Evolutionary conservation across 2,888 invertebrate species (phyloP), one percentile per base, ranked within the genome.

Genomic region (Proisotoma minuta): DNA sequence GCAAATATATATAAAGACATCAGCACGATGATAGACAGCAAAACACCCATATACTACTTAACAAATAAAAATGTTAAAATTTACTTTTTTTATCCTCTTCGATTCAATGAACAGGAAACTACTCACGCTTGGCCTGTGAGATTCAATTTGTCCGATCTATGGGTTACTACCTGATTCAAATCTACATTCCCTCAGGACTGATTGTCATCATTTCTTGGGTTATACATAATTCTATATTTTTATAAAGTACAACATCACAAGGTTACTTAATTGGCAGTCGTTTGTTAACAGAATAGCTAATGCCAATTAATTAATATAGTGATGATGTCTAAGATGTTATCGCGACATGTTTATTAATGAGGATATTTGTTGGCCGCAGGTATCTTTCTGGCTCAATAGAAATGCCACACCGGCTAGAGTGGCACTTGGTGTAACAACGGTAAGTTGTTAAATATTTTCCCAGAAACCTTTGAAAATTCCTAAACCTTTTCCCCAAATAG

Each of bases 131-230:
- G 84, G 91, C 91, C 76, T 94, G 93, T 82, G 92, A 92, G 82
- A 94, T 95, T 81, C 92, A 94, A 82, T 94, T 96, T 82, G 93
- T 93, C 76, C 87, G 96, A 75, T 94, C 94, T 78, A 94, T 96
- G 92, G 96, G 96, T 78, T 96, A 96, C 85, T 96, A 96, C 84
- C 85, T 95, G 78, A 96, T 96, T 82, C 95, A 95, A 84, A 95
- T 95, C 82, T 95, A 95, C 84, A 93, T 95, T 83, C 95, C 95
- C 78, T 94, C 94, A 81, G 91, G 92, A 80, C 65, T 65, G 54
- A 61, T 61, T 43, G 65, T 65, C 40, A 65, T 65, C 62, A 65
- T 65, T 27, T 65, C 65, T 40, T 65, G 65, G 65, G 65, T 65
- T n/a, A n/a, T n/a, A n/a, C n/a, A n/a, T n/a, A n/a, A n/a, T n/a